Evolutionary conservation across 2,888 invertebrate species (phyloP), one percentile per base, ranked within the genome.

Genomic region (Digitonthophagus gazella): DNA sequence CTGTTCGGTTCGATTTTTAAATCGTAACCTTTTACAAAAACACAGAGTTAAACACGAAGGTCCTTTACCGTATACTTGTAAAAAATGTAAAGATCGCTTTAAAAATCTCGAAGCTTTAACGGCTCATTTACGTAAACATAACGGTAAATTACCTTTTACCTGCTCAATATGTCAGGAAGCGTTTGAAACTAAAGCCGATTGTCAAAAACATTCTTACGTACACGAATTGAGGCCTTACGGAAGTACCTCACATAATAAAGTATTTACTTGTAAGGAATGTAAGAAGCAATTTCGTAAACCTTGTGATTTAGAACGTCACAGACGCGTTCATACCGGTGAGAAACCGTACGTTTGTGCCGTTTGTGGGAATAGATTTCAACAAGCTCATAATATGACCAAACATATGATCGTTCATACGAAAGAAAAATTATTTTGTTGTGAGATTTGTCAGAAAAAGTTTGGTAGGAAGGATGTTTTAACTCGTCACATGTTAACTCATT

Each of bases 261-360:
- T 74, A 8, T 81, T 77, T 71, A 76, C 76, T n/a, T 83, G 83
- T 68, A 78, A 79, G 19, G 73, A 77, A 15, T 83, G 83, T 71
- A 73, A 74, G 6, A 80, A 79, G 61, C 76, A 78, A 66, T 83
- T 82, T 72, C 72, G 75, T 8, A 82, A 82, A 74, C 75, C 79
- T 18, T 82, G 80, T 73, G 82, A 82, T 74, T 74, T 82, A 63
- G 79, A 81, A 69, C 74, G 82, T 3, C 83, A 83, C 71, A 77
- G 76, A 1, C 75, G 83, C 1, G 82, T 82, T 2, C 83, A 83
- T 72, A 82, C 82, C 1, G 83, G 82, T 2, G 82, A 82, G 70
- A 82, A 82, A 70, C 82, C 82, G 3, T 79, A 76, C 66, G 75
- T 79, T 11, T 82, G 83, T 69, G 80, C 78, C 65, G 72, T 76